phyloP scores from a whole-genome alignment of 1,140 invertebrate species.

The Solenopsis invicta region DNA sequence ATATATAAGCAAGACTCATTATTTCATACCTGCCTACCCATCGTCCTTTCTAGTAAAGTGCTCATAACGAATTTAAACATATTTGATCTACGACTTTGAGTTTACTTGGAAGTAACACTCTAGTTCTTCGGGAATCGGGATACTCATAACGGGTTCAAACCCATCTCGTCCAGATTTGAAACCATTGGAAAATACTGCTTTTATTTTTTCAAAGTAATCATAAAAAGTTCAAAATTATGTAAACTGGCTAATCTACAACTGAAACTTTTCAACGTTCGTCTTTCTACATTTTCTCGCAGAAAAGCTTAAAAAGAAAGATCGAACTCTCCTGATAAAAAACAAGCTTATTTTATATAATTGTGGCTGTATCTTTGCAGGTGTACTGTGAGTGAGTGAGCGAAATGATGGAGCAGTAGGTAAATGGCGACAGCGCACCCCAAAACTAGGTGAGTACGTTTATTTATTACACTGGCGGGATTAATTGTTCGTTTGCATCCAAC shows the following conservation, averaged over 20 bases:
- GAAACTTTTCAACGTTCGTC: neutral
- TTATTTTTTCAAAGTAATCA: too few relatives aligned
- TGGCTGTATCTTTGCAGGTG: neutral
- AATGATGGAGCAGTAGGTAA: neutral
- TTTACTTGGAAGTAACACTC: too few relatives aligned
- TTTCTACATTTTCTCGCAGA: neutral
- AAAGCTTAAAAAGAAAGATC: neutral
- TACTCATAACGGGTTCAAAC: too few relatives aligned
- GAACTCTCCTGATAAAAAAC: neutral
- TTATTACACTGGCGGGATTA: neutral
- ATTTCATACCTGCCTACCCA: too few relatives aligned
- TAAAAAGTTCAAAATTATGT: too few relatives aligned
- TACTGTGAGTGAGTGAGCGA: neutral
- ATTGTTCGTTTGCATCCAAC: conserved; percentile 19
- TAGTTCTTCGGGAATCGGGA: too few relatives aligned
- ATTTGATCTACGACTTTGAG: too few relatives aligned
- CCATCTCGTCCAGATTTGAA: too few relatives aligned
- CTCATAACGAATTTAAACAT: too few relatives aligned
- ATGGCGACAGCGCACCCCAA: neutral
- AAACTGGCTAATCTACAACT: neutral
- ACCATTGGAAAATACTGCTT: too few relatives aligned
- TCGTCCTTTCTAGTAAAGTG: too few relatives aligned
- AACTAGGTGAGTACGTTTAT: conserved; percentile 20
- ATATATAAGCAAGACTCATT: too few relatives aligned
- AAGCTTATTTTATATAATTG: neutral